Evolutionary conservation across 2,888 invertebrate genomes (phyloP), one percentile per base, ranked within the genome.

Genomic region (Oasisia sp.): DNA sequence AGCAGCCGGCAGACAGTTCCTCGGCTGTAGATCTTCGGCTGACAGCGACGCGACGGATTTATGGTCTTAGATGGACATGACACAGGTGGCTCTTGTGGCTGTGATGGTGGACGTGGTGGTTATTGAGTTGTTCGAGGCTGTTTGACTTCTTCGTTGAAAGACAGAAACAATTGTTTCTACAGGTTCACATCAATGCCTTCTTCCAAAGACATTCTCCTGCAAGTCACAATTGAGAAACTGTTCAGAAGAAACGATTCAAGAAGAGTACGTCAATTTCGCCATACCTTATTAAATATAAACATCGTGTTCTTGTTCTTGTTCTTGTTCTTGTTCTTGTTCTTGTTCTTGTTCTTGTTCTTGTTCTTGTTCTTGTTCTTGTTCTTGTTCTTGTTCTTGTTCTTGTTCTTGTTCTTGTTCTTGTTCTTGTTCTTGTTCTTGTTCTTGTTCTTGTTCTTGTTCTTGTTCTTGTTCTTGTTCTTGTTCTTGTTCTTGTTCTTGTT

Each of bases 311-410:
- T 89, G 89, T 89, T 89, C 89, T 89, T 89, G 89, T 89, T 89
- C 89, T 89, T 89, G 89, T 89, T 89, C 89, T 89, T 89, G 89
- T 89, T 89, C 89, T 89, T 89, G 89, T 89, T 89, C 89, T 89
- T 89, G 89, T 89, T 89, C 89, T 89, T 89, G 89, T 89, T 89
- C 89, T 89, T 89, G 89, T 89, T 89, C 89, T 89, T 89, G 89
- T 89, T 89, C 89, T 89, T 89, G 89, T 89, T 89, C 89, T 89
- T 89, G 89, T 89, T 89, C 89, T 89, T 89, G 89, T 89, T 89
- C 89, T 89, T 89, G 89, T 89, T 89, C 89, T 89, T 89, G 89
- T 89, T 89, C 89, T 89, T 89, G 89, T 89, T 89, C 89, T 89
- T 89, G 89, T 89, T 89, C 89, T 89, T 89, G 89, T 89, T 89